Evolutionary conservation across 2,888 invertebrate species (phyloP), one percentile per base, ranked within the genome.

Genomic region (Apamea epomidion): DNA sequence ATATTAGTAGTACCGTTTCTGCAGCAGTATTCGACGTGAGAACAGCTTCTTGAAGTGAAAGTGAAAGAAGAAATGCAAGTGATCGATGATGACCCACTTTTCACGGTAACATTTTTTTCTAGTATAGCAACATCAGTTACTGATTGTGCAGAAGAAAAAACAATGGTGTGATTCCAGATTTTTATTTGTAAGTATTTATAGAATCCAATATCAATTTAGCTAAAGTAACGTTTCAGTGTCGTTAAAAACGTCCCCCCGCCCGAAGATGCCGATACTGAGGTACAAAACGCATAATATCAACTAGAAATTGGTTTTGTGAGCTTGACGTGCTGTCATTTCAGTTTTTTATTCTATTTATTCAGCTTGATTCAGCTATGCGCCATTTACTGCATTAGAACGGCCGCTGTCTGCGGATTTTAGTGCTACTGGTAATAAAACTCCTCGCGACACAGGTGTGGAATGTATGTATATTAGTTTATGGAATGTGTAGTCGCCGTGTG

Each of bases 111-210:
- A 87, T 92, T 92, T 92, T 93, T 93, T 94, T 91, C 79, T 86
- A 91, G 90, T 92, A 87, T 95, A 91, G 96, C 94, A 96, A 96
- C 96, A 96, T 93, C 91, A 92, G 91, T 93, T 93, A 94, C 96
- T 95, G 95, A 96, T 96, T 96, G 95, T 96, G 96, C 95, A 96
- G 96, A 95, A 95, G 96, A 96, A 97, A 97, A 97, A 97, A 97
- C 97, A 97, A 97, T 97, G 97, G 97, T 97, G 97, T 97, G 96
- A 97, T 96, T 97, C 96, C 96, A 96, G 97, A 97, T 95, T 97
- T 97, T 97, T 96, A 97, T 97, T 97, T 97, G 97, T 97, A 97
- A 97, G 97, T 97, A 97, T 97, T 97, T 95, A 96, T 96, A 96
- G 97, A 97, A 95, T 96, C 93, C 92, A 93, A 93, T 95, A 95